Base-by-base conservation (phyloP, 2,797 vertebrate genomes). In the Rhynchotus rufescens region DNA sequence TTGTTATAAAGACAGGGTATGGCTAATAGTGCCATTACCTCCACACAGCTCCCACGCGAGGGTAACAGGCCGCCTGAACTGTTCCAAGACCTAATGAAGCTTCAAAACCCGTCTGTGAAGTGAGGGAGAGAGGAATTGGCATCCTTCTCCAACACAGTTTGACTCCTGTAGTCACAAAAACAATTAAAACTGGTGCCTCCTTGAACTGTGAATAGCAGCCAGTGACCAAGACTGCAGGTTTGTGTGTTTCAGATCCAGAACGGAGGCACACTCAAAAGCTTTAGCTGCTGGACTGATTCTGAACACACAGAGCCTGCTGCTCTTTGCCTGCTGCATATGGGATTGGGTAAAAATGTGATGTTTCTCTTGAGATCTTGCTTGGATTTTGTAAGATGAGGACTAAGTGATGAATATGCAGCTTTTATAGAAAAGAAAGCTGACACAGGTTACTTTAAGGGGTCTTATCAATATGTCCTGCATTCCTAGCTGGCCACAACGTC, bases 321-420 rank as follows among this genome's bases (percentile, higher is more conserved):
- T 86, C 71, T 72, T 60, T 9, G 32, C 32, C 77, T 32, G 19
- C 51, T 34, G 5, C 14, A 8, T 72, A 7, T 34, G 47, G 12
- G 45, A 42, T 60, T 49, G 12, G 34, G 19, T 77, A 47, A 60
- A 81, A 16, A 12, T 30, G 36, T 32, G 25, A 28, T 4, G 2
- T 40, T 60, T 59, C 59, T 59, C 15, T 77, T 44, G 23, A 45
- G 52, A 65, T 80, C n/a, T 85, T 36, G 6, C 26, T 15, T 69
- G 42, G 3, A 4, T 57, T 80, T 59, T 51, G 15, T 56, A 51
- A 80, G 49, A 68, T 68, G 47, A 67, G 22, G 13, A 57, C 56
- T 0, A 1, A 28, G 9, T 68, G 49, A 62, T 28, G 26, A 44
- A 57, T 1, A 0, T 23, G n/a, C 62, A 57, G 42, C 84, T 28